Evolutionary conservation across 2,888 invertebrate species (phyloP).

Genomic region (Neoitamus cyanurus): DNA sequence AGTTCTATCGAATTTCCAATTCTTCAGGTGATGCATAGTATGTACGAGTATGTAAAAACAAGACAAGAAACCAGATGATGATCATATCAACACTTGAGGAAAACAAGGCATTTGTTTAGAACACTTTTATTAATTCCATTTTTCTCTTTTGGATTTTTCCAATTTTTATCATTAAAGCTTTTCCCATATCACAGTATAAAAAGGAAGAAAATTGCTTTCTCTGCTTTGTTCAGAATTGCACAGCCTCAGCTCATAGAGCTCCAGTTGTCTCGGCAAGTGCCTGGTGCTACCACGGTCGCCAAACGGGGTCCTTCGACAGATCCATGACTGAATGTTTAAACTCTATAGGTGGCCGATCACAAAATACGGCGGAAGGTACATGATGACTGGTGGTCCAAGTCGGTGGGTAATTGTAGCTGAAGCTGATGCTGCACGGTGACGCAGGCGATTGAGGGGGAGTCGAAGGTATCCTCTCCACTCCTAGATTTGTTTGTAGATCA

Average conservation of each 20-base stretch:
- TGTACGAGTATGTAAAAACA: too few species aligned
- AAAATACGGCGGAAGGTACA: neutral
- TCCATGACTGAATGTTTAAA: constrained; percentile 13
- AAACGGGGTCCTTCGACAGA: constrained; percentile 21
- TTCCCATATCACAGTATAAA: constrained; percentile 27
- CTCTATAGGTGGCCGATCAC: neutral
- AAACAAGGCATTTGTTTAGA: neutral
- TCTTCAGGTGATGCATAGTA: too few species aligned
- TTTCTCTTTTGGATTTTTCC: constrained; percentile 2
- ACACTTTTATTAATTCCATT: neutral
- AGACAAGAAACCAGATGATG: neutral
- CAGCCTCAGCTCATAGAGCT: constrained; percentile 12
- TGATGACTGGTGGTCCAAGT: neutral
- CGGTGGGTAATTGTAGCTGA: neutral
- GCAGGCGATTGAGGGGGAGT: neutral
- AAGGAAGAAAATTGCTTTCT: constrained; percentile 2
- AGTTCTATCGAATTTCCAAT: too few species aligned
- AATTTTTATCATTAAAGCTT: constrained; percentile 28
- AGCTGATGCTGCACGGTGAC: neutral
- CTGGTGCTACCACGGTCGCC: constrained; percentile 22
- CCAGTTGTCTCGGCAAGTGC: neutral
- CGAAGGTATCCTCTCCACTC: neutral
- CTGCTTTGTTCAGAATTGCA: constrained; percentile 18
- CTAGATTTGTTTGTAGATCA: constrained; percentile 57
- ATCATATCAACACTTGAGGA: neutral